Evolutionary conservation across 2,113 vertebrate genomes (phyloP).

Genomic region (Podocnemis expansa): DNA sequence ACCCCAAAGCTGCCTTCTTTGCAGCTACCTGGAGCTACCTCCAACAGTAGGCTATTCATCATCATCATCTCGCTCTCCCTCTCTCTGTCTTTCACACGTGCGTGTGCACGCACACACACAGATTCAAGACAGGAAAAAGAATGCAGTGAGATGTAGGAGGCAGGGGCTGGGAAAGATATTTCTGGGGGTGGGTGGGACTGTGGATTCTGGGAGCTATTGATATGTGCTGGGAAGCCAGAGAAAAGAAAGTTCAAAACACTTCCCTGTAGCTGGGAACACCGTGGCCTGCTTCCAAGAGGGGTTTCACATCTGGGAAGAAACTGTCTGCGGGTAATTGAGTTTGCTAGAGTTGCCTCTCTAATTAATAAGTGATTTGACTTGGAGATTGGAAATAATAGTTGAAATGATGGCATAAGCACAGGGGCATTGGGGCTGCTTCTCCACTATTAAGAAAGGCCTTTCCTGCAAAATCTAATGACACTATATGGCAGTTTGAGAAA

Average conservation of each 20-base stretch:
- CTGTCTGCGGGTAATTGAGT: constrained; percentile 78
- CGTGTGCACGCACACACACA: no score
- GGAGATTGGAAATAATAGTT: constrained; percentile 81
- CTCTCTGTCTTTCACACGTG: not conserved
- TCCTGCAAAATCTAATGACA: constrained; percentile 71
- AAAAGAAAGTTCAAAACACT: constrained; percentile 44
- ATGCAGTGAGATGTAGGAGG: not conserved
- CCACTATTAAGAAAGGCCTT: constrained; percentile 59
- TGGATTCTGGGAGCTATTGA: not conserved
- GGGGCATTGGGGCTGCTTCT: constrained; percentile 63
- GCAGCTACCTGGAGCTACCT: constrained; percentile 56
- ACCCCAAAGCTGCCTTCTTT: constrained; percentile 3
- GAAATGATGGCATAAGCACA: constrained; percentile 75
- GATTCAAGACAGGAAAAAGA: not conserved
- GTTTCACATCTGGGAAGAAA: constrained; percentile 77
- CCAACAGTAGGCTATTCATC: constrained; percentile 13
- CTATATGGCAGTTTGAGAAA: constrained; percentile 74
- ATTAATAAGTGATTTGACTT: constrained; percentile 86
- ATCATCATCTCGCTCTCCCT: constrained; percentile 24
- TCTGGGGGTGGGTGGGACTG: not conserved
- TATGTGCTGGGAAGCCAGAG: constrained; percentile 4
- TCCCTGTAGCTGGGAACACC: constrained; percentile 56
- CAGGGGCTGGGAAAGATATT: not conserved
- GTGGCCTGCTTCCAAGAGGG: constrained; percentile 64
- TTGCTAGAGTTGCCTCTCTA: constrained; percentile 80